Base-by-base conservation (phyloP, 2,797 vertebrate genomes). In the Alcedo quadribrachys region DNA sequence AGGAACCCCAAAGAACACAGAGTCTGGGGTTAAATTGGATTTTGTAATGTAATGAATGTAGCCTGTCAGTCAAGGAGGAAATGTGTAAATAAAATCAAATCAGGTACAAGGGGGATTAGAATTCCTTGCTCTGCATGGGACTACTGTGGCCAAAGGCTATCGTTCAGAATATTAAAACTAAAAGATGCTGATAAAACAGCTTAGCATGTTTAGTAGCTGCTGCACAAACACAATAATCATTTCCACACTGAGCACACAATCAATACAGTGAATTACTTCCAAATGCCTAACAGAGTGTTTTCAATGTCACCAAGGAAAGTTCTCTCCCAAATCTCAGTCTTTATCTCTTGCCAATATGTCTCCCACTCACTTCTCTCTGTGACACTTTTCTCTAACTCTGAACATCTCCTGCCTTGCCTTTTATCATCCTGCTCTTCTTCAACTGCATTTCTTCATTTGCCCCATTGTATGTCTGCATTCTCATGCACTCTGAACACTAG, bases 161-260 rank as follows among this genome's bases (percentile, higher is more conserved):
- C 24, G 0, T 13, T 58, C 35, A 16, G 81, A 92, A 93, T 89
- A 91, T 94, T 88, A 79, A 91, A 91, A 87, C 55, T 45, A 85
- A 83, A 89, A 93, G 62, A 74, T 69, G 83, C 85, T 90, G 89
- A 94, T 96, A 92, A 92, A 80, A 85, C 58, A 90, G 82, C 79
- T 96, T 91, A 92, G 85, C 55, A 50, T 71, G 75, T 90, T 92
- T 37, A 90, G 78, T 18, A 91, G 58, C 69, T 90, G 55, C 33
- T 94, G 81, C 86, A 92, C 81, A 94, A 95, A 95, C 87, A 91
- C 42, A 46, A 87, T 79, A 74, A 94, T 82, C 51, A 69, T 89
- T 91, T 84, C 89, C 87, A 58, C 17, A 1, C 45, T 21, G 61
- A 88, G 81, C 35, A 33, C 40, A 68, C 85, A 87, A 95, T 95